Evolutionary conservation across 2,113 vertebrate species (phyloP).

Genomic region (Cyprinodon variegatus): DNA sequence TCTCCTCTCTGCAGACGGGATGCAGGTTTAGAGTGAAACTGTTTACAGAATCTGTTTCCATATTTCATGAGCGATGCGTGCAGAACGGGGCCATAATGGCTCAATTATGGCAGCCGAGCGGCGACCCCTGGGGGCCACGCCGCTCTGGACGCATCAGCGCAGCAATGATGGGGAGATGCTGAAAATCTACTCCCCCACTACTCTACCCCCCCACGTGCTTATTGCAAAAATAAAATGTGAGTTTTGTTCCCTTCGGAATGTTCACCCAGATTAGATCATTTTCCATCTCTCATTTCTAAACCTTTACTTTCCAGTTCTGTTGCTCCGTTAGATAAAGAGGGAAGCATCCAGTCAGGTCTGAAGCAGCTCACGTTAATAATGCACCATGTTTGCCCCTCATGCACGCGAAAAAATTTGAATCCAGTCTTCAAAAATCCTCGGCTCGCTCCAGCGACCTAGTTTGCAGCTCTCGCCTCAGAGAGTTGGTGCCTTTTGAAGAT

Average conservation of each 20-base stretch:
- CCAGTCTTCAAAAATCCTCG: constrained; percentile 62
- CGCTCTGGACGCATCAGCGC: background rate
- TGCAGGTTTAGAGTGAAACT: constrained; percentile 14
- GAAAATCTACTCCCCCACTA: background rate
- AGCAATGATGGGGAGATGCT: constrained; percentile 12
- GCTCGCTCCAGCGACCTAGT: constrained; percentile 72
- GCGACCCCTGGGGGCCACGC: constrained; percentile 15
- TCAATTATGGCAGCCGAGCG: constrained; percentile 18
- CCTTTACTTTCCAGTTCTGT: constrained; percentile 2
- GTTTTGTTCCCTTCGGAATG: background rate
- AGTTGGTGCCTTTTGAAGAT: constrained; percentile 74
- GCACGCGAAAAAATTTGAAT: constrained; percentile 55
- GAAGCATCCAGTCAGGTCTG: constrained; percentile 10
- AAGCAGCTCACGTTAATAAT: constrained; percentile 60
- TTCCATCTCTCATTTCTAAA: constrained; percentile 11
- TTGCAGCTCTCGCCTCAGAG: constrained; percentile 66
- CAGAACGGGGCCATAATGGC: constrained; percentile 28
- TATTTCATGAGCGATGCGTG: constrained; percentile 60
- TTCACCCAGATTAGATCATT: background rate
- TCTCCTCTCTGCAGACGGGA: background rate
- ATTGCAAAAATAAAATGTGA: no score
- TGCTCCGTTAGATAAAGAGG: constrained; percentile 28
- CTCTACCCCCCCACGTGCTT: no score
- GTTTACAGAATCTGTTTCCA: constrained; percentile 41
- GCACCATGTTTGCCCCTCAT: constrained; percentile 34